These are phyloP conservation scores for Conger conger DNA, from an alignment of 2,113 vertebrate genomes.

Conservation along the genomic window DNA sequence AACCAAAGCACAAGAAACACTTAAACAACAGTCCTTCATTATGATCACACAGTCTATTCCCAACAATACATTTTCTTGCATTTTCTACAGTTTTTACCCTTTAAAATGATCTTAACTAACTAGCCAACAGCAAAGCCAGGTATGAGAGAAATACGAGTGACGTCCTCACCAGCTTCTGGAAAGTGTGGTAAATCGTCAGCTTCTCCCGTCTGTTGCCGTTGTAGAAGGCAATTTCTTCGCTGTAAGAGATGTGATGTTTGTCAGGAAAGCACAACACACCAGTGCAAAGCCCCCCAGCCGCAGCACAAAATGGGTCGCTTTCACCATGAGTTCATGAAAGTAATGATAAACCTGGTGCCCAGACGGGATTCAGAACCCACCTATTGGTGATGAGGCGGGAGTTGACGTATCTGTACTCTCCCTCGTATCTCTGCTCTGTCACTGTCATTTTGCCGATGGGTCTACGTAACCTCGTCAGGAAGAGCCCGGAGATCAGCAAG, in stretches of 20 bases:
- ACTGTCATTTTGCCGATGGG: conserved; percentile 97
- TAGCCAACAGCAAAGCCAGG: not conserved
- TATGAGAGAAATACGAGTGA: not conserved
- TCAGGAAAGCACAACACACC: not conserved
- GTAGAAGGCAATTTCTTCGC: conserved; percentile 98
- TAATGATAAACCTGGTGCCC: not conserved
- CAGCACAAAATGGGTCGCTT: not conserved
- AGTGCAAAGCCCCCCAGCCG: not conserved
- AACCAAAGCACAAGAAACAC: not conserved
- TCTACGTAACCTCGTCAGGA: conserved; percentile 88
- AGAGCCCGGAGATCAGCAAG: conserved; percentile 90
- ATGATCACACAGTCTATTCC: not conserved
- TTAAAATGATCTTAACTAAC: not conserved
- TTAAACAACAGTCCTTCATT: not conserved
- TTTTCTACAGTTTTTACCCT: not conserved
- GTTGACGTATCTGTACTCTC: conserved; percentile 95
- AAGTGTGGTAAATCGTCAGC: conserved; percentile 85
- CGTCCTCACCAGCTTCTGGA: conserved; percentile 87
- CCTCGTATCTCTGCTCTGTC: conserved; percentile 90
- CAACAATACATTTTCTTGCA: not conserved
- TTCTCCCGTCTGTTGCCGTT: conserved; percentile 94
- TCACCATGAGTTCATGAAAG: not conserved
- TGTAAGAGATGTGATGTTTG: conserved; percentile 46
- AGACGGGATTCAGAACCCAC: conserved; percentile 53
- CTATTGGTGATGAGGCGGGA: conserved; percentile 97